Evolutionary conservation across 2,888 invertebrate genomes (phyloP), one percentile per base, ranked within the genome.

Genomic region (Phengaris alcon): DNA sequence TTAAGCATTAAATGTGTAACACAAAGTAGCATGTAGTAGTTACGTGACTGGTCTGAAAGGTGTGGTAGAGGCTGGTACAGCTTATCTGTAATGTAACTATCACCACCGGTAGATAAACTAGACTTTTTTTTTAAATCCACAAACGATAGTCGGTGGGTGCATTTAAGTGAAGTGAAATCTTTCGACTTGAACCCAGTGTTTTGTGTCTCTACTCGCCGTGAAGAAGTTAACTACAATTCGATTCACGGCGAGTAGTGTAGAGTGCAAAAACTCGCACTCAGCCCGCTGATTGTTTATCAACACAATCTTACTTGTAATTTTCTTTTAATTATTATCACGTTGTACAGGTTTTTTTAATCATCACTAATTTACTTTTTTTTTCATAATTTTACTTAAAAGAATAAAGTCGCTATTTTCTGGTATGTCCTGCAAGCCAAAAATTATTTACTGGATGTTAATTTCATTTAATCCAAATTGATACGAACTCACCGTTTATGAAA

Each of bases 71-170:
- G 64, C 64, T 64, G 6, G 10, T 12, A 35, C 35, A 10, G 7
- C 35, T 64, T 44, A 64, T 35, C 13, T 35, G 6, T 44, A 15
- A 10, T 35, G 64, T 35, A 35, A 22, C 9, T 64, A 13, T 35
- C 64, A 64, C 35, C 64, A 64, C 35, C 64, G 35, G 35, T 64
- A 9, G 35, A 64, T 35, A 59, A 59, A 59, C 64, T 64, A 13
- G 10, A 35, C n/a, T n/a, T 12, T 35, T 64, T 64, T 64, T 64
- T 44, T 6, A 4, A 59, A 44, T 6, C 35, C 35, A 64, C 35
- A 7, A 35, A 35, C 35, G 35, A 35, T 35, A 35, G 35, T 35
- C 1, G 35, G 35, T 35, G 35, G 35, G 44, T 64, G 64, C 35
- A 12, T 64, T 35, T 12, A 64, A 12, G 52, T 52, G 12, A 12